phyloP scores from a whole-genome alignment of 2,888 invertebrate species.

The Eulithis prunata region DNA sequence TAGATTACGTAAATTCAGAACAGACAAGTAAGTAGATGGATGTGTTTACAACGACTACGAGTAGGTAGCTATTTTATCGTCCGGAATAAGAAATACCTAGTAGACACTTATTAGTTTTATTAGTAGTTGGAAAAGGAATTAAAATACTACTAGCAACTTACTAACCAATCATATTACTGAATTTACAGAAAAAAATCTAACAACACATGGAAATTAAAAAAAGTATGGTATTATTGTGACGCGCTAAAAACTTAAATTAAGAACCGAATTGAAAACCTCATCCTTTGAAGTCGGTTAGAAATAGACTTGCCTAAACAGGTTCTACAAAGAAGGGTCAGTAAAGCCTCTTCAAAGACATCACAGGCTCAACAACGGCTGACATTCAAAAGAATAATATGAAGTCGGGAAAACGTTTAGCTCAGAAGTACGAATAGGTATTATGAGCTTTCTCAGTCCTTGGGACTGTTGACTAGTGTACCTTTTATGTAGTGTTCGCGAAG shows the following conservation, averaged over 20 bases:
- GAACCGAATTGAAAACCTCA: too few species aligned
- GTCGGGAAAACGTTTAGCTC: slow-evolving; percentile 42
- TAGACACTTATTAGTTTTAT: too few species aligned
- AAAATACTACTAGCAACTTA: too few species aligned
- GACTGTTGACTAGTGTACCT: slow-evolving; percentile 26
- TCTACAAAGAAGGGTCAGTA: slow-evolving; percentile 15
- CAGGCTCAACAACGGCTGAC: slow-evolving; percentile 23
- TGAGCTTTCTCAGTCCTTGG: slow-evolving; percentile 33
- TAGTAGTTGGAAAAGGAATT: too few species aligned
- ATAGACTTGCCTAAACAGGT: slow-evolving; percentile 5
- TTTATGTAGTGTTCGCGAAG: slow-evolving; percentile 6
- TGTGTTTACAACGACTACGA: slow-evolving; percentile 1
- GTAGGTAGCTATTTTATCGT: background rate
- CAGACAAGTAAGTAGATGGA: background rate
- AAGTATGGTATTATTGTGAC: too few species aligned
- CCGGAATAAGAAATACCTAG: background rate
- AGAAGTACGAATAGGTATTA: slow-evolving; percentile 41
- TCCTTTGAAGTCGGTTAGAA: too few species aligned
- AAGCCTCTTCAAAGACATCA: slow-evolving; percentile 17
- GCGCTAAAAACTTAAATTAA: too few species aligned
- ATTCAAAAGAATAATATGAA: slow-evolving; percentile 47
- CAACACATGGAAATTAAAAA: too few species aligned
- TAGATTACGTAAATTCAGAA: slow-evolving; percentile 3
- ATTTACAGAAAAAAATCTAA: too few species aligned
- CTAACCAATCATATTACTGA: too few species aligned